Conservation (phyloP, 2,888 invertebrate genomes). For the Bhutanitis thaidina region DNA sequence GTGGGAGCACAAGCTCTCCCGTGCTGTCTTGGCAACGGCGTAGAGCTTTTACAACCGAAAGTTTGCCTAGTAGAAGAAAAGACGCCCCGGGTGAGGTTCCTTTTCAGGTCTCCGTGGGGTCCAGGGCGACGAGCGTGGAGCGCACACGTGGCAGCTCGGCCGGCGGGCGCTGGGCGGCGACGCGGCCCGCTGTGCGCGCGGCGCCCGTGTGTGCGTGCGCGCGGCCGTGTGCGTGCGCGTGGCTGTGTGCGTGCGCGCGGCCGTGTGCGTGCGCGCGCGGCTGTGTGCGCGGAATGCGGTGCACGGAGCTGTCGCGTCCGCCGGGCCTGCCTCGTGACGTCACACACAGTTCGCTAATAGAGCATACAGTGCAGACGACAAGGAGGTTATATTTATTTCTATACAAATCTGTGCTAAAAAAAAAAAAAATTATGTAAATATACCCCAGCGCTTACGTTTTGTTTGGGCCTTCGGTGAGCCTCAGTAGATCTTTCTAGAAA, state of each 20-base stretch:
- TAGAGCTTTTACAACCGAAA: conserved; percentile 63
- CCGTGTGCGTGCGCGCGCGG: conserved; percentile 24
- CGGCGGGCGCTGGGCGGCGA: conserved; percentile 58
- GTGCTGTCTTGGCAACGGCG: conserved; percentile 38
- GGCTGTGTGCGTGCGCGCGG: conserved; percentile 41
- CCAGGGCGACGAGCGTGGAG: conserved; percentile 36
- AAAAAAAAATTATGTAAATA: too few relatives aligned
- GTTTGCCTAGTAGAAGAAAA: conserved; percentile 62
- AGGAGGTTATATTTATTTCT: too few relatives aligned
- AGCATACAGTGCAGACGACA: too few relatives aligned
- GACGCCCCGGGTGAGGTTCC: conserved; percentile 69
- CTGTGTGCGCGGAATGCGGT: conserved; percentile 55
- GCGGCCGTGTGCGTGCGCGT: conserved; percentile 22
- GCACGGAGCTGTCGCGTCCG: conserved; percentile 23
- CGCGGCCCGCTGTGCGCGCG: too few relatives aligned
- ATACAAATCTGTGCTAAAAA: too few relatives aligned
- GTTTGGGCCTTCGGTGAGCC: too few relatives aligned
- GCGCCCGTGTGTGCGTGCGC: conserved; percentile 26
- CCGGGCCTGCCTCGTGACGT: conserved; percentile 32
- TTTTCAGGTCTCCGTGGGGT: conserved; percentile 72
- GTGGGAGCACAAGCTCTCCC: conserved; percentile 43
- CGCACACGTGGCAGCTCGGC: conserved; percentile 33
- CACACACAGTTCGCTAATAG: conserved; percentile 23
- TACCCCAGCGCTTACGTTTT: too few relatives aligned
- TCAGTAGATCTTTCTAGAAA: too few relatives aligned